Evolutionary conservation across 2,113 vertebrate genomes (phyloP), one percentile per base, ranked within the genome.

Genomic region (Oreotrochilus melanogaster): DNA sequence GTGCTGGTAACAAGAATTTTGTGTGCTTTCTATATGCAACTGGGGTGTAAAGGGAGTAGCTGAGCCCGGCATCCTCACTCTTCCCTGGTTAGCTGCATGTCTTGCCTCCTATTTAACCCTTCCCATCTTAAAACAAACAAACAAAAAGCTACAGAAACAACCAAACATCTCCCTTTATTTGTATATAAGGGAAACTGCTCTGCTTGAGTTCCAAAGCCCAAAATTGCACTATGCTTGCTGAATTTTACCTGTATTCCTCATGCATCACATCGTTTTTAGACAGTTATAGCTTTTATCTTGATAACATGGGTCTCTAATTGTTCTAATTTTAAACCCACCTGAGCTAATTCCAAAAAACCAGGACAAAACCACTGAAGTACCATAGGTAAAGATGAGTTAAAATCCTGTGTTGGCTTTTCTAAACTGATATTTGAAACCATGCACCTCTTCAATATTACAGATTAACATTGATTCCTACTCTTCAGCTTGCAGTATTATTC

Each of bases 381-480:
- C 37, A 78, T 1, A 54, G 81, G 88, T 47, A 92, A 78, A 87
- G 31, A 28, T 69, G 73, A 86, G 70, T 78, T 85, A 76, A 94
- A 97, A 88, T 76, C 51, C 82, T 37, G 31, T 28, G 47, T 50
- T 89, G 67, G 57, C 39, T 93, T 89, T 94, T 56, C 65, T 86
- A 8, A 27, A 83, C 45, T 69, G 43, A 3, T 73, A 86, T 62
- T 62, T 83, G 86, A 93, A 96, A 86, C 69, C 70, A 91, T 50
- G 47, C 14, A 76, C 37, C 45, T 94, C 84, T 89, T 79, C 81
- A 70, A 84, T 93, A 91, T 31, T 82, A 95, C 60, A 33, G 89
- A 95, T 95, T 92, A 85, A 71, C 67, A 92, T 2, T 56, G 85
- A 78, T 51, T 84, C 78, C n/a, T 80, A 48, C 39, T 93, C 86